A percentile compares a stretch with the other conserved stretches of the same genome.
Evolutionary conservation across 2,113 vertebrate species (phyloP).

Genomic region (Ramphastos sulfuratus): DNA sequence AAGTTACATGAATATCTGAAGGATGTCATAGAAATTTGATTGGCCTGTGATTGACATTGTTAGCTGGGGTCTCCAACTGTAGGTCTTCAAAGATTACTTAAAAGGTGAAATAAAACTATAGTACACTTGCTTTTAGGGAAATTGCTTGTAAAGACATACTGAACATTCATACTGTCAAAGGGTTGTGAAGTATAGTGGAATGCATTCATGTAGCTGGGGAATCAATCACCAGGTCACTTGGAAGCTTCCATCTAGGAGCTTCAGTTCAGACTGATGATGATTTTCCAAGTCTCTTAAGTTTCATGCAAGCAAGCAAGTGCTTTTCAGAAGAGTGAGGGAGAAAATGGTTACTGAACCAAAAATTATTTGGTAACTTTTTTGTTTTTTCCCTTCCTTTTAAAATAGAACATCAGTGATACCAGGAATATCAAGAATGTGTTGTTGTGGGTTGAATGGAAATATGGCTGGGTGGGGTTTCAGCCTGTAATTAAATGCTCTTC

Average conservation of each 20-base stretch:
- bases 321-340: background rate
- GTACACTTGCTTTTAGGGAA: background rate
- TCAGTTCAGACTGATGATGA: background rate
- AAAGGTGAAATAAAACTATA: background rate
- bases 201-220: background rate
- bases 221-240: background rate
- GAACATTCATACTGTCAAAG: background rate
- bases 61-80: background rate
- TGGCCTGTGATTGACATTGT: background rate
- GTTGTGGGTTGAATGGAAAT: background rate
- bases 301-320: background rate
- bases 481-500: background rate
- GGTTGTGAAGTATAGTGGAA: background rate
- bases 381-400: background rate
- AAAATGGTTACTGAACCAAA: background rate
- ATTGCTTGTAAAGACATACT: background rate
- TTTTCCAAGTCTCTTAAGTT: background rate
- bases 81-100: background rate
- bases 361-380: background rate
- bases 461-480: background rate
- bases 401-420: background rate
- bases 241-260: background rate
- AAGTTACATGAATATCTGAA: fast-evolving
- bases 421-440: background rate
- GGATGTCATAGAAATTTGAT: fast-evolving